These are phyloP conservation scores for Microplitis demolitor DNA, from an alignment of 1,140 invertebrate genomes.

Conservation along the genomic window DNA sequence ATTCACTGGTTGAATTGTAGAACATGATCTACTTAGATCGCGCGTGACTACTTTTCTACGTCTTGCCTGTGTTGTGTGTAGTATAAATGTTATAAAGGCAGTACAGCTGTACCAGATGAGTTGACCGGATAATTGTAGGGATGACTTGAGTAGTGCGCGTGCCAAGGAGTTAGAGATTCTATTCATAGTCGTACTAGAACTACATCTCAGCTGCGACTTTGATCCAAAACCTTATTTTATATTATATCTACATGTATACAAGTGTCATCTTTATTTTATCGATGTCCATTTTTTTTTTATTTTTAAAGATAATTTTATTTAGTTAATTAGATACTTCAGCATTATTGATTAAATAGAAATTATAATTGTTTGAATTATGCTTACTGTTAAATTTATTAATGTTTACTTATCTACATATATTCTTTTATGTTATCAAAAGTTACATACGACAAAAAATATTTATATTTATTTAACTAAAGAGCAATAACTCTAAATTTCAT, in stretches of 20 bases:
- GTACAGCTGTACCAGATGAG: neutral
- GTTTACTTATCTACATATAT: no score
- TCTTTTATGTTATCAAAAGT: no score
- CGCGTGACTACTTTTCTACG: neutral
- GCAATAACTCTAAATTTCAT: no score
- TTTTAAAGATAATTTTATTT: neutral
- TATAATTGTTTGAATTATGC: no score
- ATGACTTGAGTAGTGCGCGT: conserved; percentile 1
- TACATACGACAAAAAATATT: no score
- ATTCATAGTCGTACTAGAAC: conserved; percentile 24
- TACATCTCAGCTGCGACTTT: conserved; percentile 7
- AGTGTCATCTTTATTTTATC: neutral
- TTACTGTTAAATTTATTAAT: no score
- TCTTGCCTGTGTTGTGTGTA: neutral
- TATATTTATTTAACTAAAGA: no score
- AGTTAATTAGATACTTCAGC: no score
- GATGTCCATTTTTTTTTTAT: neutral
- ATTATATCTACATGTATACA: neutral
- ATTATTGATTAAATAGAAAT: no score
- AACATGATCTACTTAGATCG: conserved; percentile 6
- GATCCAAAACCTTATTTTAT: conserved; percentile 11
- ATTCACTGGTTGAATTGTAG: neutral
- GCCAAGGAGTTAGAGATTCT: conserved; percentile 13
- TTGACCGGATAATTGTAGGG: conserved; percentile 14
- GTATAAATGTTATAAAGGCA: neutral